Evolutionary conservation across 2,797 vertebrate genomes (phyloP).

Genomic region (Xiphophorus birchmanni): DNA sequence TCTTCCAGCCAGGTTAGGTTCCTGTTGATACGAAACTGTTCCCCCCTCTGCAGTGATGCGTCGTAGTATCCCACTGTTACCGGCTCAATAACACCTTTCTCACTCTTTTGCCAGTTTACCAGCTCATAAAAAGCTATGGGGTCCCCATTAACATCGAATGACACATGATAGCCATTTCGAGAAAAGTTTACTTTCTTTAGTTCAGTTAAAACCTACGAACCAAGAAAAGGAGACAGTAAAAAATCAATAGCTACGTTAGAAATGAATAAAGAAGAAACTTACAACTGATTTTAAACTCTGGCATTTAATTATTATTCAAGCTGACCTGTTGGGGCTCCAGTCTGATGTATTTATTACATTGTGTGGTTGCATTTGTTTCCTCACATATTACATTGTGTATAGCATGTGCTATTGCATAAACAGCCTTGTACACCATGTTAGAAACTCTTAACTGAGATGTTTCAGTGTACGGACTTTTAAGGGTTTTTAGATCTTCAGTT

Average conservation of each 20-base stretch:
- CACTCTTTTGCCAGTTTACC: slow-evolving; percentile 8
- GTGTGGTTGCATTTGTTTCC: not conserved
- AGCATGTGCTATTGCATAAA: slow-evolving; percentile 73
- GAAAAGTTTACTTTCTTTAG: slow-evolving; percentile 70
- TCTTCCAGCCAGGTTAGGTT: slow-evolving; percentile 6
- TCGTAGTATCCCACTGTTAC: slow-evolving; percentile 8
- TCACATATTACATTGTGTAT: not conserved
- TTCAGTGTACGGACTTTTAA: slow-evolving; percentile 68
- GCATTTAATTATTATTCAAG: not conserved
- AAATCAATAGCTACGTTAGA: not conserved
- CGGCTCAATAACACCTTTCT: not conserved
- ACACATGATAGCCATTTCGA: slow-evolving; percentile 66
- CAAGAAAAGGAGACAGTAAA: not conserved
- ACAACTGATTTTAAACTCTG: not conserved
- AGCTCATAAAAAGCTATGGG: slow-evolving; percentile 7
- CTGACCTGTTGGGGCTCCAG: slow-evolving; percentile 60
- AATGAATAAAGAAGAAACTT: too few species aligned
- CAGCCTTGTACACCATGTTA: slow-evolving; percentile 79
- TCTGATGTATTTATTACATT: slow-evolving; percentile 6
- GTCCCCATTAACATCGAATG: not conserved
- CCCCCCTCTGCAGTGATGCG: slow-evolving; percentile 70
- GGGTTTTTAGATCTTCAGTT: slow-evolving; percentile 1
- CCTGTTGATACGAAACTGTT: slow-evolving; percentile 4
- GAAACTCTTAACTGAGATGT: slow-evolving; percentile 70
- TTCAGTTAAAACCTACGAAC: slow-evolving; percentile 60